Evolutionary conservation across 2,888 invertebrate genomes (phyloP), one percentile per base, ranked within the genome.

Genomic region (Volucella zonaria): DNA sequence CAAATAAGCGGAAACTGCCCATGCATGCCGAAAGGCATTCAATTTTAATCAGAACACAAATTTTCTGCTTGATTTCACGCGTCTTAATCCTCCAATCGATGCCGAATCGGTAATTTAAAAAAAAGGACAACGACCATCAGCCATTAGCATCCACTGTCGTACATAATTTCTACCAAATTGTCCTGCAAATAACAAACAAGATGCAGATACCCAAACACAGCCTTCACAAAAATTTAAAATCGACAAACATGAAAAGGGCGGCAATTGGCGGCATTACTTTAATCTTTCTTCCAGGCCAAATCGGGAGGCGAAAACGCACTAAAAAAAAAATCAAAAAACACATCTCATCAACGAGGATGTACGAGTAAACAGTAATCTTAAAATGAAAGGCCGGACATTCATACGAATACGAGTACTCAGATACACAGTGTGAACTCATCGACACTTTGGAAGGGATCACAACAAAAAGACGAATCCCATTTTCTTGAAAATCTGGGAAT

Each of bases 61-160:
- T 83, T 81, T 85, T 85, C 76, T 81, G 77, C 81, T 81, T 81
- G 81, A 85, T 81, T 85, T 81, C 71, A 81, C 56, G 81, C 76
- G 31, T 56, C 52, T 42, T 38, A 56, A 73, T 73, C 47, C 56
- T 38, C 42, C 49, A 61, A 67, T 14, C 62, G 56, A 49, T 31
- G 31, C 31, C 56, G 73, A 56, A 18, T 52, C 18, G n/a, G 15
- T 31, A 31, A 31, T 1, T 31, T 31, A 43, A 43, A 31, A 68
- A n/a, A 59, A 52, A 59, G 70, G 83, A 79, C 82, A 74, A 58
- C 75, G 56, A 42, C 61, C 70, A 62, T 31, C 62, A 43, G 74
- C 58, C 66, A 77, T 78, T 82, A 78, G 77, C 78, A 73, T 64
- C 66, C 70, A 79, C 61, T 58, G 61, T 52, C 70, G 66, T 23